These are phyloP conservation scores for Calliphora vomitoria DNA, from an alignment of 2,888 invertebrate genomes.

Conservation along the genomic window DNA sequence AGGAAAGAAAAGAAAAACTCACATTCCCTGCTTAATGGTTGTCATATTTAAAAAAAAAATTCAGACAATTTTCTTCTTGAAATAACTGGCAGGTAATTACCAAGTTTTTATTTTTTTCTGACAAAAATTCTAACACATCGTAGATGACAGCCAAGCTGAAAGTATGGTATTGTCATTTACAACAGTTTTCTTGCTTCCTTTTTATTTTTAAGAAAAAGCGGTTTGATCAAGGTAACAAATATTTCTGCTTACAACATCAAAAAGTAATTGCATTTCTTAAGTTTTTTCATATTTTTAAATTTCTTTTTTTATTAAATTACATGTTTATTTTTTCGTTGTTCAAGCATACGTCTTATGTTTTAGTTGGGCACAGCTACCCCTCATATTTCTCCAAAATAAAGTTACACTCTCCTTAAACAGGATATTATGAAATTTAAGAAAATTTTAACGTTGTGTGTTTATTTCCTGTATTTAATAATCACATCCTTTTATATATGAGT, in stretches of 20 bases:
- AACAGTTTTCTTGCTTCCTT: conserved; percentile 26
- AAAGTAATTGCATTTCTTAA: conserved; percentile 74
- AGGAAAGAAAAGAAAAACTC: neutral
- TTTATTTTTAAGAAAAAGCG: neutral
- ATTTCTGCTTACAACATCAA: conserved; percentile 70
- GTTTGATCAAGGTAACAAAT: neutral
- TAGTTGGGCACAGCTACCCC: conserved; percentile 12
- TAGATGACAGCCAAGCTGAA: neutral
- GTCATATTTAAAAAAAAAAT: neutral
- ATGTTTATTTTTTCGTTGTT: conserved; percentile 16
- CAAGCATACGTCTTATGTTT: conserved; percentile 42
- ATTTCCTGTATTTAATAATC: conserved; percentile 77
- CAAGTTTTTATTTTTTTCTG: conserved; percentile 64
- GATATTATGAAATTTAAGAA: conserved; percentile 74
- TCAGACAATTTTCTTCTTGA: conserved; percentile 12
- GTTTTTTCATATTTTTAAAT: conserved; percentile 34
- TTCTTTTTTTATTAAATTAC: conserved; percentile 41
- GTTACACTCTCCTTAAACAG: conserved; percentile 42
- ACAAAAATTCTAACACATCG: neutral
- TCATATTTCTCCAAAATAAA: neutral
- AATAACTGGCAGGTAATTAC: conserved; percentile 75
- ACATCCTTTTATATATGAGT: conserved; percentile 68
- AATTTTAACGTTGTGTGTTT: conserved; percentile 73
- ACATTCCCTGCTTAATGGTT: neutral
- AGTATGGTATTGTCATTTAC: conserved; percentile 35